Evolutionary conservation across 2,888 invertebrate species (phyloP).

Genomic region (Volucella bombylans): DNA sequence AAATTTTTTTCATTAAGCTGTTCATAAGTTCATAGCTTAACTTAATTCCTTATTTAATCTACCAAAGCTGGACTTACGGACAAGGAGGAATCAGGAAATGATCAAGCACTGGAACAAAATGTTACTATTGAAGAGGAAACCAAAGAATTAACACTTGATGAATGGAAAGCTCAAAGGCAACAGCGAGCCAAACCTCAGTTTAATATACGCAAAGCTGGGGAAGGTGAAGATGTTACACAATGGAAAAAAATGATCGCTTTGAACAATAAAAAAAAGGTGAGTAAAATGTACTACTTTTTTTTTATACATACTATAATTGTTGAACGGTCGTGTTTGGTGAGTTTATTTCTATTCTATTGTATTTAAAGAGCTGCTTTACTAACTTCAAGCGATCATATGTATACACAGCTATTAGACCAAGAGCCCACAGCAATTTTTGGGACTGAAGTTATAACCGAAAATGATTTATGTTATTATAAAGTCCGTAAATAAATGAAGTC

Average conservation of each 20-base stretch:
- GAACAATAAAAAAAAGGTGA: constrained; percentile 86
- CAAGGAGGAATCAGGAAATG: constrained; percentile 81
- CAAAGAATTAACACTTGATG: constrained; percentile 94
- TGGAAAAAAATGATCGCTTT: constrained; percentile 96
- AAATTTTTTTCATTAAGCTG: no score
- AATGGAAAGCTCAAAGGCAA: constrained; percentile 94
- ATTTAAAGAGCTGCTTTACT: no score
- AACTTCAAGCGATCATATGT: no score
- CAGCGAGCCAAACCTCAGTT: constrained; percentile 92
- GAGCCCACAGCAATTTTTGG: no score
- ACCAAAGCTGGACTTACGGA: constrained; percentile 75
- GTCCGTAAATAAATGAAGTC: no score
- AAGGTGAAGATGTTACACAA: constrained; percentile 94
- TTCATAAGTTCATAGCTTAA: not conserved
- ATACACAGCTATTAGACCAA: no score
- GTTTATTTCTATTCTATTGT: no score
- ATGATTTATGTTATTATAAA: no score
- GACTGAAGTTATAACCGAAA: no score
- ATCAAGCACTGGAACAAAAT: constrained; percentile 82
- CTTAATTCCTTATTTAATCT: not conserved
- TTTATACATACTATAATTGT: no score
- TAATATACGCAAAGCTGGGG: constrained; percentile 96
- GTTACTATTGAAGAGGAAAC: constrained; percentile 87
- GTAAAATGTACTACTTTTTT: constrained; percentile 20
- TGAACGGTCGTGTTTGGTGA: no score